Conservation (phyloP, 2,113 vertebrate species). For the Bubo blakistoni region DNA sequence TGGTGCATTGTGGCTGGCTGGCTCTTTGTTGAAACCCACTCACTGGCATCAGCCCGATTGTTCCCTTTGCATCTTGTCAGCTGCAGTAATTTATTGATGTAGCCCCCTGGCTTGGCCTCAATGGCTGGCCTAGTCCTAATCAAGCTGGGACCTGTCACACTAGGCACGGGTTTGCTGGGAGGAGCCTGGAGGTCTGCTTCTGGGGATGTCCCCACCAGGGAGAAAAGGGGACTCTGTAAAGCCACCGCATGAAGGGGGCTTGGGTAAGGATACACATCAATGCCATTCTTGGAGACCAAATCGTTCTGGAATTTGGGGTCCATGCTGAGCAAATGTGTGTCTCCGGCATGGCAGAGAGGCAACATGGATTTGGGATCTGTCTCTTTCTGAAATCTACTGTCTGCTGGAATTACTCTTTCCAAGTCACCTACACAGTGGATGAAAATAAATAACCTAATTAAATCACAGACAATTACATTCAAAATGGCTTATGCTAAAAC, state of each 20-base stretch:
- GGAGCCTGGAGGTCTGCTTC: not conserved
- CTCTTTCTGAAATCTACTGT: constrained; percentile 59
- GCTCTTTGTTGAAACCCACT: constrained; percentile 4
- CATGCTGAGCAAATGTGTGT: constrained; percentile 29
- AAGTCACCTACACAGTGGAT: constrained; percentile 81
- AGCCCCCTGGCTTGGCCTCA: constrained; percentile 71
- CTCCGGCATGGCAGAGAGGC: constrained; percentile 13
- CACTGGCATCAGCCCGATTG: constrained; percentile 7
- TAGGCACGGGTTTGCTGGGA: not conserved
- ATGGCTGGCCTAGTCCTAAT: not conserved
- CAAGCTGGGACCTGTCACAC: not conserved
- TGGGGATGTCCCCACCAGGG: constrained; percentile 48
- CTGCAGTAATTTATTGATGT: constrained; percentile 82
- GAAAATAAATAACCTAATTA: constrained; percentile 18
- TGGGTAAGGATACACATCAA: constrained; percentile 89
- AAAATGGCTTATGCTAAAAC: not conserved
- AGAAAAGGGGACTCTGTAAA: constrained; percentile 91
- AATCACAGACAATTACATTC: not conserved
- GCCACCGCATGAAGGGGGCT: constrained; percentile 94
- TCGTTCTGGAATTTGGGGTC: constrained; percentile 86
- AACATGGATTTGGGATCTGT: constrained; percentile 51
- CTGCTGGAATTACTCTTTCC: constrained; percentile 73
- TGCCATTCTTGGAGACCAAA: constrained; percentile 81
- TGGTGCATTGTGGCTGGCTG: not conserved
- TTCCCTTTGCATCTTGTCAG: constrained; percentile 69